Evolutionary conservation across 2,797 vertebrate genomes (phyloP).

Genomic region (Chiroxiphia lanceolata): DNA sequence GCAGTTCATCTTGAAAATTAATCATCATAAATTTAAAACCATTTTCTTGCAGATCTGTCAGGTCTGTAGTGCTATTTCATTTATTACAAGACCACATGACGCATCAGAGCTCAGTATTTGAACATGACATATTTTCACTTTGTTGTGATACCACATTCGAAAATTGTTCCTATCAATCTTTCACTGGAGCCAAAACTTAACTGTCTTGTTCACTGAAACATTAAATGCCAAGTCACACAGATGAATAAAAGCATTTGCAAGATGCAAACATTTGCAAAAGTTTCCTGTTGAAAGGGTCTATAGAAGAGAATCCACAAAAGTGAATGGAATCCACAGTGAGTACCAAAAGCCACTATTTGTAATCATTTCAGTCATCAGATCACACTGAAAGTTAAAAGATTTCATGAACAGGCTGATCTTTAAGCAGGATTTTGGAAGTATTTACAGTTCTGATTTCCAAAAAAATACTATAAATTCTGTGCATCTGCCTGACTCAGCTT

Average conservation of each 20-base stretch:
- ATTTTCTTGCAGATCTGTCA: constrained; percentile 72
- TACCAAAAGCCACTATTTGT: background rate
- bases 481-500: background rate
- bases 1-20: constrained; percentile 75
- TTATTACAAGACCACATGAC: constrained; percentile 71
- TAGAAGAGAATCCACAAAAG: background rate
- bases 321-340: background rate
- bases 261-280: constrained; percentile 27
- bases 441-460: constrained; percentile 7
- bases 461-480: background rate
- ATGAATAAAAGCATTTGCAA: constrained; percentile 63
- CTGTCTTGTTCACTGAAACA: constrained; percentile 74
- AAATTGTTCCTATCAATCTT: constrained; percentile 80
- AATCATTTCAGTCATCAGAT: background rate
- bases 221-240: constrained; percentile 70
- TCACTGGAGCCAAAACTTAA: constrained; percentile 67
- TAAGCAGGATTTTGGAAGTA: background rate
- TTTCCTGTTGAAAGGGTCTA: background rate
- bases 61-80: constrained; percentile 59
- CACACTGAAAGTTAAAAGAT: background rate
- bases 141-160: constrained; percentile 75
- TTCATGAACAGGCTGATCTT: background rate
- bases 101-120: constrained; percentile 72
- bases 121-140: constrained; percentile 77
- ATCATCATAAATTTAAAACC: constrained; percentile 75